Percentiles rank a stretch among this genome's conserved stretches.
phyloP scores from a whole-genome alignment of 2,797 vertebrate genomes.

The Hydrolagus colliei region DNA sequence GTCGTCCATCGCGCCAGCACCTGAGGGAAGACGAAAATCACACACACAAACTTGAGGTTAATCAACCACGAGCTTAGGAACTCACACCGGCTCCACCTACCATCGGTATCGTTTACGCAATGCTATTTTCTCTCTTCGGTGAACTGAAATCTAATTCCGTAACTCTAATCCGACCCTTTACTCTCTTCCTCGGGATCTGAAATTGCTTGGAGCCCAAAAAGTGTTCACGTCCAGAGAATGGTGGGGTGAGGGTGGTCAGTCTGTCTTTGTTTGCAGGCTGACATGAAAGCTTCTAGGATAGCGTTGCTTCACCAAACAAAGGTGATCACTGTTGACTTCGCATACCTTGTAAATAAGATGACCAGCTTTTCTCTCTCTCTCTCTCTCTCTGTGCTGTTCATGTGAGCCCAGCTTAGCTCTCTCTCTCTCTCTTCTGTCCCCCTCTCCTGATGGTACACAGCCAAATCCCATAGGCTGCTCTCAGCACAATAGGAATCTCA shows the following conservation, averaged over 20 bases:
- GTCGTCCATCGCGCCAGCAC: neutral
- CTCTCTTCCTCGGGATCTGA: neutral
- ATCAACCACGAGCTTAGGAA: too few relatives aligned
- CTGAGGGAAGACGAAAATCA: neutral
- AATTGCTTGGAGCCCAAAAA: too few relatives aligned
- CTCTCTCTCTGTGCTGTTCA: too few relatives aligned
- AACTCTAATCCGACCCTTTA: neutral
- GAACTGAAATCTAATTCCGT: neutral
- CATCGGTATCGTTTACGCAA: neutral
- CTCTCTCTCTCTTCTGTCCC: too few relatives aligned
- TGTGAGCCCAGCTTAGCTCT: too few relatives aligned
- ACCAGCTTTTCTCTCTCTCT: too few relatives aligned
- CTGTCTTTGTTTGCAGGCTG: conserved; percentile 5
- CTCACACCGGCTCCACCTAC: neutral
- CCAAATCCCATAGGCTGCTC: too few relatives aligned
- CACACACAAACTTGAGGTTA: neutral
- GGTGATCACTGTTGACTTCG: neutral
- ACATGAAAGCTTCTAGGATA: neutral
- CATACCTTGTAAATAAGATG: too few relatives aligned
- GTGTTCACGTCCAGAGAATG: too few relatives aligned
- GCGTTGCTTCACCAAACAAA: neutral
- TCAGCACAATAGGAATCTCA: too few relatives aligned
- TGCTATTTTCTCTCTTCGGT: neutral
- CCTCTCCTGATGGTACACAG: too few relatives aligned
- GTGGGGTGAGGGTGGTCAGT: neutral